These are phyloP conservation scores for Pentamera pediparva DNA, from an alignment of 53 echinoderm and acorn worm species.

Conservation along the genomic window DNA sequence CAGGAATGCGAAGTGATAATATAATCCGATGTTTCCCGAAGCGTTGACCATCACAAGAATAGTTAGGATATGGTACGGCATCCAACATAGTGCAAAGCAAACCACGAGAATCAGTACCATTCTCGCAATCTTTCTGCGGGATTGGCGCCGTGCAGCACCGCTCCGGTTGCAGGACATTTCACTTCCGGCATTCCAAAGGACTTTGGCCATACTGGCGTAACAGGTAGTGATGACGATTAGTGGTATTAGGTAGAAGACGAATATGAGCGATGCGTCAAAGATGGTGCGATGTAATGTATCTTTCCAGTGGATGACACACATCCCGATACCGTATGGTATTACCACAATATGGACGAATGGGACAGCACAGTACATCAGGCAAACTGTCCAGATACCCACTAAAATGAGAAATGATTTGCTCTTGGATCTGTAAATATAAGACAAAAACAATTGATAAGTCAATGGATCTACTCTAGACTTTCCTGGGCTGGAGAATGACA, in stretches of 20 bases:
- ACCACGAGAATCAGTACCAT: conserved; percentile 79
- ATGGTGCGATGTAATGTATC: neutral
- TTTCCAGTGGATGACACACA: conserved; percentile 69
- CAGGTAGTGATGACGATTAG: conserved; percentile 63
- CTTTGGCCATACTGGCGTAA: conserved; percentile 77
- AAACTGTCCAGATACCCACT: conserved; percentile 58
- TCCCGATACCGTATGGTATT: neutral
- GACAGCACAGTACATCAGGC: conserved; percentile 41
- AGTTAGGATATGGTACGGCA: conserved; percentile 62
- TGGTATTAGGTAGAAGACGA: conserved; percentile 76
- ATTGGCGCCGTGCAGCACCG: conserved; percentile 56
- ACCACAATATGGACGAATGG: conserved; percentile 2
- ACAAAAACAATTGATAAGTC: neutral
- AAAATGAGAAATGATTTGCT: conserved; percentile 51
- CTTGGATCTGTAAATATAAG: conserved; percentile 59
- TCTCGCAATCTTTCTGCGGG: conserved; percentile 79
- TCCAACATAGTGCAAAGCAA: conserved; percentile 77
- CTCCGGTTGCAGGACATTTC: conserved; percentile 54
- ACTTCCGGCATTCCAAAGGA: conserved; percentile 61
- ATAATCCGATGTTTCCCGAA: neutral
- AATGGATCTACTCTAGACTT: too few species aligned
- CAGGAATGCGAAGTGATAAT: conserved; percentile 51
- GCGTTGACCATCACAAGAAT: conserved; percentile 34
- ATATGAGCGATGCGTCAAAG: conserved; percentile 55
- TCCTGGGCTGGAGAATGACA: too few species aligned